phyloP scores from a whole-genome alignment of 2,888 invertebrate species.

The Trypoxylon attenuatum region DNA sequence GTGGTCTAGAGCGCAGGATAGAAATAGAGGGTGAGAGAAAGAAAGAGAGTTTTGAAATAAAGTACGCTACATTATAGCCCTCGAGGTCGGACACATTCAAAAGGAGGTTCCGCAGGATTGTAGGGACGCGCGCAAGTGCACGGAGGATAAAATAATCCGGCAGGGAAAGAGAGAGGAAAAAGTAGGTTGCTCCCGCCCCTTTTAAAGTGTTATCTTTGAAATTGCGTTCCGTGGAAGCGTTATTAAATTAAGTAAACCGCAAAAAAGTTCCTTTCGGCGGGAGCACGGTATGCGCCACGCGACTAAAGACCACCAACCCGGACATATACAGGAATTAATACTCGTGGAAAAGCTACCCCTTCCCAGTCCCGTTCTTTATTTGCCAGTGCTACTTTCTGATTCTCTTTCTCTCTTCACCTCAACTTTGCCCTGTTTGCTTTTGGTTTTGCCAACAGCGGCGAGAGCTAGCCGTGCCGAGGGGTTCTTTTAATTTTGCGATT shows the following conservation, averaged over 20 bases:
- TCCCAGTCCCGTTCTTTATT: conserved; percentile 22
- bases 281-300: conserved; percentile 18
- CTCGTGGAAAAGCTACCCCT: conserved; percentile 26
- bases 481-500: conserved; percentile 47
- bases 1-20: neutral
- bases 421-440: neutral
- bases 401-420: conserved; percentile 1
- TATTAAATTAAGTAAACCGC: conserved; percentile 69
- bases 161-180: conserved; percentile 16
- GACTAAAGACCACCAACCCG: conserved; percentile 1
- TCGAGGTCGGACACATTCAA: conserved; percentile 23
- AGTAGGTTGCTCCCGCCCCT: conserved; percentile 39
- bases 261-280: conserved; percentile 57
- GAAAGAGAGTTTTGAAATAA: conserved; percentile 47
- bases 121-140: conserved; percentile 26
- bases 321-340: conserved; percentile 49
- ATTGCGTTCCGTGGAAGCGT: conserved; percentile 64
- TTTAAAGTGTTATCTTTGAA: conserved; percentile 67
- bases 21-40: conserved; percentile 4
- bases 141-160: conserved; percentile 20
- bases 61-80: conserved; percentile 48
- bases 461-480: conserved; percentile 20
- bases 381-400: conserved; percentile 28
- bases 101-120: neutral
- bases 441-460: neutral